Evolutionary conservation across 35 echinoderm and acorn worm species (phyloP).

Genomic region (Ophioderma brevispina): DNA sequence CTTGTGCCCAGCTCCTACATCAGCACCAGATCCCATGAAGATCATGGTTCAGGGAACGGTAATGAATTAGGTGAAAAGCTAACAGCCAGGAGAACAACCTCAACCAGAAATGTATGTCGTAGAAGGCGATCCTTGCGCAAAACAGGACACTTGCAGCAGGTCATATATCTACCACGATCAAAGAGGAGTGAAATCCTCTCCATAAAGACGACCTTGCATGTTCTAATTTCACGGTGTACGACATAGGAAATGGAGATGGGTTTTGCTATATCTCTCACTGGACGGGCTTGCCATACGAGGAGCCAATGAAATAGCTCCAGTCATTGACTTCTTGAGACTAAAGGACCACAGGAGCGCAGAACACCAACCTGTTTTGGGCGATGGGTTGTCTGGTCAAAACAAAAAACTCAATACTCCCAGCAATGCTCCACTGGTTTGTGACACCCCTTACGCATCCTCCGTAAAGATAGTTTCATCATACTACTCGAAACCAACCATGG

Average conservation of each 20-base stretch:
- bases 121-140: no score
- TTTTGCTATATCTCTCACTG: not conserved
- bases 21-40: no score
- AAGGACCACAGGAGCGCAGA: not conserved
- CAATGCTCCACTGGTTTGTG: not conserved
- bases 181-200: slow-evolving; percentile 33
- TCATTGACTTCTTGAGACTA: not conserved
- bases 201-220: slow-evolving; percentile 28
- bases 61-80: no score
- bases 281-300: not conserved
- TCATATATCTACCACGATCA: slow-evolving; percentile 26
- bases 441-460: not conserved
- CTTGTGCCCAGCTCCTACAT: no score
- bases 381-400: not conserved
- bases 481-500: not conserved
- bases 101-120: no score
- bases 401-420: not conserved
- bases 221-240: slow-evolving; percentile 15
- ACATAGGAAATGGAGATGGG: not conserved
- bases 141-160: slow-evolving; percentile 59
- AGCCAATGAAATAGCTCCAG: not conserved
- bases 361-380: not conserved
- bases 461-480: not conserved
- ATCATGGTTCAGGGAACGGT: no score
- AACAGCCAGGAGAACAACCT: no score